These are phyloP conservation scores for Sthenelais limicola DNA, from an alignment of 2,888 invertebrate species.

Conservation along the genomic window DNA sequence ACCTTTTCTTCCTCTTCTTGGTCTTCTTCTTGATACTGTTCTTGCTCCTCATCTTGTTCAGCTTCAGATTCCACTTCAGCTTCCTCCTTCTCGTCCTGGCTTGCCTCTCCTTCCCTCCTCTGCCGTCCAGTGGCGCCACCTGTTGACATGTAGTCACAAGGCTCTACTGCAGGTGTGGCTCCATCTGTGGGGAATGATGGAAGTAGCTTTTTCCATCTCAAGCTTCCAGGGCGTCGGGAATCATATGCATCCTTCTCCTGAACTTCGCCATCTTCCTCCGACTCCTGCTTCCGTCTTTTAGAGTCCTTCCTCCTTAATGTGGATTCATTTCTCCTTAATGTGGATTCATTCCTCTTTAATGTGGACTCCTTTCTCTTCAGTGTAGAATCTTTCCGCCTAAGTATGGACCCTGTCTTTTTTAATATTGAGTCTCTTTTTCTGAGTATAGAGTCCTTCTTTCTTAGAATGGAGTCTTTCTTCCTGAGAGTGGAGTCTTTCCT, in stretches of 20 bases:
- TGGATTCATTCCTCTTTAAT: neutral
- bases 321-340: neutral
- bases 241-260: neutral
- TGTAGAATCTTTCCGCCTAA: too few species aligned
- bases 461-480: neutral
- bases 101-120: too few species aligned
- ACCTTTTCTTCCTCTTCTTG: too few species aligned
- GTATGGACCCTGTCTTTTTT: too few species aligned
- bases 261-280: neutral
- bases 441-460: neutral
- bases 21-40: too few species aligned
- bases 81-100: too few species aligned
- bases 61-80: too few species aligned
- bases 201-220: too few species aligned
- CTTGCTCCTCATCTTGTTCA: too few species aligned
- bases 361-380: neutral
- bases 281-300: neutral
- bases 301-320: too few species aligned
- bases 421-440: neutral
- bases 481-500: neutral
- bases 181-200: too few species aligned
- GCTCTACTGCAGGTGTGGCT: neutral
- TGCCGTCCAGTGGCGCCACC: too few species aligned
- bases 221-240: neutral
- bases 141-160: conserved; percentile 4